Base-by-base conservation (phyloP, 2,113 vertebrate genomes). In the Benitochromis conjunctus region DNA sequence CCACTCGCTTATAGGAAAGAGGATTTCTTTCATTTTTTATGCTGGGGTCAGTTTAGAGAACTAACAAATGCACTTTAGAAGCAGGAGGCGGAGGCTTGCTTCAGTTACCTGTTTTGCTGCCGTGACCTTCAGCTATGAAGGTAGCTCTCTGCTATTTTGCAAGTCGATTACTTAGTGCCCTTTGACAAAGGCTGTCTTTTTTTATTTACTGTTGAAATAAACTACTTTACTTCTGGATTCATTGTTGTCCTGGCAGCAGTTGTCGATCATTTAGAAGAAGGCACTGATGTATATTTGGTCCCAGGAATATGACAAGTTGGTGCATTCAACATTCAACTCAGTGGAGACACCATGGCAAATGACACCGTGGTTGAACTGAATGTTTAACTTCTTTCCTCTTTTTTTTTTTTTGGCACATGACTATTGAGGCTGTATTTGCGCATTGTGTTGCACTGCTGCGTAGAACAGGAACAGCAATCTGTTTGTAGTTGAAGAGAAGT, bases 71-170 rank as follows among this genome's bases (percentile, higher is more conserved):
- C 89, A 87, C 81, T 90, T 90, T 79, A 62, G 79, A 76, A 76
- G 43, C 7, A 60, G 19, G 58, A 85, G 89, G 86, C 66, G 77
- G 89, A 86, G 36, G 76, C 86, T 90, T 4, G 26, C 81, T 60
- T 90, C 80, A 21, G 60, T 78, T 84, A 80, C 57, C 82, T 38
- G 84, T 77, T 80, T 84, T 77, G 76, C 79, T 56, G 54, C 62
- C 79, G 14, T 94, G 92, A 92, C 91, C 91, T 94, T 95, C 91
- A 91, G 71, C 80, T 64, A 54, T 81, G 88, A 88, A 94, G 89
- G 80, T 87, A 92, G 53, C 80, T 76, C 69, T 83, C 58, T 79
- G 85, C 90, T 90, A 80, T 92, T 93, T 92, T 88, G 64, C 85
- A 81, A 86, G 87, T 91, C 38, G 58, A 94, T 92, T 89, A 90